Base-by-base conservation (phyloP, 2,113 vertebrate genomes). In the Rhizomys pruinosus region DNA sequence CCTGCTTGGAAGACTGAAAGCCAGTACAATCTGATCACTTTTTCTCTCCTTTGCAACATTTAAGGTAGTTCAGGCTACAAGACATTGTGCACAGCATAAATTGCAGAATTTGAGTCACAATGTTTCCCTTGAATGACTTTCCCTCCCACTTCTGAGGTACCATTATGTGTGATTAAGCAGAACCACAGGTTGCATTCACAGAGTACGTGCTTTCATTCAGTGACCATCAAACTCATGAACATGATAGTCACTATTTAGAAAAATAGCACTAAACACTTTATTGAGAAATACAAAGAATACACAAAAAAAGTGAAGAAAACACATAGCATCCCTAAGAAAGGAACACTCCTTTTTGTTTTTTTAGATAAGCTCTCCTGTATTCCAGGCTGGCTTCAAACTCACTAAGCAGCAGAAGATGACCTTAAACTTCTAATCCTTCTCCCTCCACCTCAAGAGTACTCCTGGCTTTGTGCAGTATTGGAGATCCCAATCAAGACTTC, bases 61-160 rank as follows among this genome's bases (percentile, higher is more conserved):
- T 34, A 73, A 89, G 55, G 74, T 23, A 74, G 47, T 17, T 59
- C 16, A 71, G 32, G 17, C 42, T 68, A 37, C 23, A 74, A 68
- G 77, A 37, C 9, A 19, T 19, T 23, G 47, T 17, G 13, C 17
- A 37, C 16, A 52, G 59, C 12, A 59, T 59, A 87, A 73, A 59
- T 39, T 47, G n/a, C 22, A 89, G 42, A 66, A 47, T n/a, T 69
- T 93, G 57, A 66, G 81, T 93, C 55, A 85, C 19, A 77, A 74
- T 57, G 19, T 81, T 85, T 23, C 57, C 42, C 42, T 81, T 66
- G 57, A 57, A 32, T n/a, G 55, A 84, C 44, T 52, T 69, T 52
- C 34, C 32, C 12, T 77, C 20, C 64, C 47, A 44, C 32, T 74
- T 95, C 78, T 91, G 44, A 71, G 25, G 27, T 76, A 12, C 22